These are phyloP conservation scores for Eristalinus sepulchralis DNA, from an alignment of 2,888 invertebrate genomes.

Conservation along the genomic window DNA sequence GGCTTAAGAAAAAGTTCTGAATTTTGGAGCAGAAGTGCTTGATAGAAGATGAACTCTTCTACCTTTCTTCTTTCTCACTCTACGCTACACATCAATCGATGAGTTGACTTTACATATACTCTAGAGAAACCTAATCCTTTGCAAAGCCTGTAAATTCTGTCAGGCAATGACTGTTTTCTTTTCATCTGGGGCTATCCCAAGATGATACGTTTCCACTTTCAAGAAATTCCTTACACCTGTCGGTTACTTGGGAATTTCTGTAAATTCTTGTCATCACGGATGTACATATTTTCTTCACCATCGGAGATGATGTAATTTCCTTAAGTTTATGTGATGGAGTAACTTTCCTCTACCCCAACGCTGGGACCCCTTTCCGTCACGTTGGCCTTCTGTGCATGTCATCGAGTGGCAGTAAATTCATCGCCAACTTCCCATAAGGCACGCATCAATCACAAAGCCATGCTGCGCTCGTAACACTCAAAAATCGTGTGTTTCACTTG, in stretches of 20 bases:
- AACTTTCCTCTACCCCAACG: neutral
- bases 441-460: neutral
- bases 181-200: neutral
- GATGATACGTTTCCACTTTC: neutral
- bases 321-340: too few relatives aligned
- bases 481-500: neutral
- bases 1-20: too few relatives aligned
- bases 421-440: neutral
- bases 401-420: neutral
- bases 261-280: too few relatives aligned
- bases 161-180: neutral
- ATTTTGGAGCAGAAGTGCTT: too few relatives aligned
- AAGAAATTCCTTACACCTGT: neutral
- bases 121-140: too few relatives aligned
- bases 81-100: too few relatives aligned
- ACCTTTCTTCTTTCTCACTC: too few relatives aligned
- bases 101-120: too few relatives aligned
- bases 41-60: too few relatives aligned
- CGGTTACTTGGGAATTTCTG: neutral
- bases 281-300: too few relatives aligned
- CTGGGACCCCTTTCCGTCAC: neutral
- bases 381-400: neutral
- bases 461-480: neutral
- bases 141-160: too few relatives aligned
- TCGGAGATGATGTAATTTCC: too few relatives aligned